phyloP scores from a whole-genome alignment of 1,140 invertebrate species.

The Thrips palmi region DNA sequence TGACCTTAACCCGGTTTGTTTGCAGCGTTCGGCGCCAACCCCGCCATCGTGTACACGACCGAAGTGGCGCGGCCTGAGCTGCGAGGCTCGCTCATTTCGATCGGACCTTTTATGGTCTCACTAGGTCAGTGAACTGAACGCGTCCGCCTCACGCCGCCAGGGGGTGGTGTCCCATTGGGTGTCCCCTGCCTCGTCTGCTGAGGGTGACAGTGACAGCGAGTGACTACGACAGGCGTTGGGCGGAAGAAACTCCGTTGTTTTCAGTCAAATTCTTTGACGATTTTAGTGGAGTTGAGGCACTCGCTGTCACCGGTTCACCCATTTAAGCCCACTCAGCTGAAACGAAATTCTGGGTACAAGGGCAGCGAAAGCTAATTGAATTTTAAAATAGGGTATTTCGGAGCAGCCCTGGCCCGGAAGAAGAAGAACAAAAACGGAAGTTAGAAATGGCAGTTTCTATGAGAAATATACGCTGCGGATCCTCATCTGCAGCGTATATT shows the following conservation, averaged over 20 bases:
- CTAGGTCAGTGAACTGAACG: too few species aligned
- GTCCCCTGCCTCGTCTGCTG: conserved; percentile 27
- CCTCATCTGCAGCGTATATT: too few species aligned
- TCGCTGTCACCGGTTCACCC: too few species aligned
- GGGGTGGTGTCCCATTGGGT: conserved; percentile 34
- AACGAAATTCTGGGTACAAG: too few species aligned
- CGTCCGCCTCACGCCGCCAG: conserved; percentile 21
- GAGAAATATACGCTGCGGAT: too few species aligned
- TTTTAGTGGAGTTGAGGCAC: too few species aligned
- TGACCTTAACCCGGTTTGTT: conserved; percentile 4
- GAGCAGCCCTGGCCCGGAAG: too few species aligned
- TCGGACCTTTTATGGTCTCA: conserved; percentile 28
- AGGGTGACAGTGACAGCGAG: neutral
- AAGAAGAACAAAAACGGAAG: too few species aligned
- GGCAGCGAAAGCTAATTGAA: too few species aligned
- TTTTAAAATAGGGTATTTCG: too few species aligned
- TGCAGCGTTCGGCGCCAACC: conserved; percentile 27
- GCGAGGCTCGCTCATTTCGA: conserved; percentile 29
- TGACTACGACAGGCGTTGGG: neutral
- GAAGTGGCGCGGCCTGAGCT: conserved; percentile 32
- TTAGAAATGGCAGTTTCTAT: too few species aligned
- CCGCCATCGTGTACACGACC: conserved; percentile 35
- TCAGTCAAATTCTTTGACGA: neutral
- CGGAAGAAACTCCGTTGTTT: neutral
- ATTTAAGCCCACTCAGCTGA: too few species aligned